Base-by-base conservation (phyloP, 2,113 vertebrate species). In the Cynopterus brachyotis region DNA sequence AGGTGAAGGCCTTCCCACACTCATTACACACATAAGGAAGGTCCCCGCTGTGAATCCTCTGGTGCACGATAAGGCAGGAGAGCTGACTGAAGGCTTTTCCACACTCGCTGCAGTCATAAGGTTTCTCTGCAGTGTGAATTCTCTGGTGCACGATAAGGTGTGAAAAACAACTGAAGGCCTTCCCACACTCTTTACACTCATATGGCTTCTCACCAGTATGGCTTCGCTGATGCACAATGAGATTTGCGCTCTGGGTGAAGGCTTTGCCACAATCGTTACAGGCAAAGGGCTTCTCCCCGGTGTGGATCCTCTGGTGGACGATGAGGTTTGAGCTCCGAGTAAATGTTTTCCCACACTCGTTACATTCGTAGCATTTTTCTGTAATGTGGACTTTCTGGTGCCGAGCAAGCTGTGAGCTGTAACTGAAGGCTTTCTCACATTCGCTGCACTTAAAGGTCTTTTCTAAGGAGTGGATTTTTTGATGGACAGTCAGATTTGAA, bases 141-240 rank as follows among this genome's bases (percentile, higher is more conserved):
- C 97, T 91, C 96, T 98, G 97, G 64, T 98, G 98, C n/a, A 97
- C 97, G 0, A 97, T 96, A 6, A 98, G 97, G 50, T 98, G 97
- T 13, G 97, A 97, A n/a, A 97, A 97, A 35, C 97, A 97, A 7
- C 97, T 98, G 4, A 98, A 98, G 83, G 97, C 96, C 72, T 98
- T 98, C 20, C 92, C 97, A n/a, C 97, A 98, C 17, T 98, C 97
- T 22, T 89, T 97, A 47, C 97, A 98, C 72, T 97, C 96, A 37
- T 98, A 98, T 22, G 98, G 97, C 94, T 98, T 98, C 92, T 97
- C 97, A 12, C 97, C 97, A 7, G 97, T 98, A 64, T 98, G 98
- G 96, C 98, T 98, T 69, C 97, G 97, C 86, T 98, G 98, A 40
- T 98, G 98, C 9, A 97, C 97, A 2, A 97, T 97, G 3, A 98